phyloP scores from a whole-genome alignment of 2,888 invertebrate species.

The Lepeophtheirus nordmannii region DNA sequence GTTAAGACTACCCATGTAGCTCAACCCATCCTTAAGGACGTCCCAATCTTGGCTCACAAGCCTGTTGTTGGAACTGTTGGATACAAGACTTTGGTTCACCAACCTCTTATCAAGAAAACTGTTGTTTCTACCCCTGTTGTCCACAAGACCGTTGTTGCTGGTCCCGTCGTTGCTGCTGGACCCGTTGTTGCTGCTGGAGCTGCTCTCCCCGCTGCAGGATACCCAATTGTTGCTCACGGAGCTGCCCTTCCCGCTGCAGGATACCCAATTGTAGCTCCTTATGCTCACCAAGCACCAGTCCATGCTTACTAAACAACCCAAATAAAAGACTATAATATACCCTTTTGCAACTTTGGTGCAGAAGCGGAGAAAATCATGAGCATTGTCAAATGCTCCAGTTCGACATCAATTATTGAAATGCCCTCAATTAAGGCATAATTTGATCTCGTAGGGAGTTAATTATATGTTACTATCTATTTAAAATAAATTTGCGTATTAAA shows the following conservation, averaged over 20 bases:
- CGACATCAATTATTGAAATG: slow-evolving; percentile 7
- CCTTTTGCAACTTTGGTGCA: neutral
- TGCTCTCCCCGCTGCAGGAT: slow-evolving; percentile 32
- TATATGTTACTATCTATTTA: slow-evolving; percentile 3
- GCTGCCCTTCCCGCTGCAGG: slow-evolving; percentile 32
- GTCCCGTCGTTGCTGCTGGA: slow-evolving; percentile 32
- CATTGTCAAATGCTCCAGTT: slow-evolving; percentile 18
- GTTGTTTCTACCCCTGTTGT: slow-evolving; percentile 29
- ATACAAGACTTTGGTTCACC: slow-evolving; percentile 36
- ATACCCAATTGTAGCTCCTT: slow-evolving; percentile 30
- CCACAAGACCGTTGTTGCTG: slow-evolving; percentile 29
- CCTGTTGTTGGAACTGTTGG: slow-evolving; percentile 36
- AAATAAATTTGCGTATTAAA: neutral
- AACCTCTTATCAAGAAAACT: slow-evolving; percentile 31
- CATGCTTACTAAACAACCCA: neutral
- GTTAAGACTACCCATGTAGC: slow-evolving; percentile 38
- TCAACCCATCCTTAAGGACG: slow-evolving; percentile 48
- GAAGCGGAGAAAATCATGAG: slow-evolving; percentile 10
- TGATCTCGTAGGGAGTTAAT: slow-evolving; percentile 25
- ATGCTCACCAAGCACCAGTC: neutral
- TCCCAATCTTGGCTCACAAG: slow-evolving; percentile 41
- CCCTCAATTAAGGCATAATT: neutral
- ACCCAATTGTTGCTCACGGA: slow-evolving; percentile 31
- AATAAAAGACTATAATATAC: neutral
- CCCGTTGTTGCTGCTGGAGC: slow-evolving; percentile 34